Evolutionary conservation across 2,113 vertebrate species (phyloP).

Genomic region (Thamnophis sirtalis): DNA sequence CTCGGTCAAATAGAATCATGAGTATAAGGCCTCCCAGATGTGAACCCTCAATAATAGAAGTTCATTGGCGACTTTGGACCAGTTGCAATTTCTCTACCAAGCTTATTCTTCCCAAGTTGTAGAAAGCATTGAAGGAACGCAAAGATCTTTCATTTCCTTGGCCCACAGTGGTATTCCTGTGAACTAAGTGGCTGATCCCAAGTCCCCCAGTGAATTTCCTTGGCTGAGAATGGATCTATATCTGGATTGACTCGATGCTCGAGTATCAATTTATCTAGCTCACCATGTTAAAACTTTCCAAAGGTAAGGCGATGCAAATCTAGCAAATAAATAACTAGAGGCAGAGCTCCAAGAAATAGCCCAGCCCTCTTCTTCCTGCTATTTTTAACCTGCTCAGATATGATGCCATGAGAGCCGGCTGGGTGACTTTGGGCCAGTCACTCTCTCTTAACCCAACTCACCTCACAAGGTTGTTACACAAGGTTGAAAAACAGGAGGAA

Average conservation of each 20-base stretch:
- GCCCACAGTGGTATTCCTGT: background rate
- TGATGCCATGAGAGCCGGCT: background rate
- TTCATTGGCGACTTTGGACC: background rate
- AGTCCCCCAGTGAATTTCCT: background rate
- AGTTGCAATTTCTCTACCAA: background rate
- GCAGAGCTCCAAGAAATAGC: background rate
- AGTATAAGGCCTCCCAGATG: background rate
- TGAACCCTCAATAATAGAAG: background rate
- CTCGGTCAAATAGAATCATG: background rate
- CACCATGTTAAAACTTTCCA: background rate
- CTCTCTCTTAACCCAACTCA: background rate
- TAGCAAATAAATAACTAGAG: background rate
- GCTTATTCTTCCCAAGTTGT: background rate
- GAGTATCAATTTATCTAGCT: background rate
- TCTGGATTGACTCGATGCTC: background rate
- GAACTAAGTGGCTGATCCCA: background rate
- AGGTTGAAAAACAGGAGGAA: background rate
- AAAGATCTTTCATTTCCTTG: background rate
- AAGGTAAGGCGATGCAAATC: background rate
- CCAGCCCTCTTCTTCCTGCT: background rate
- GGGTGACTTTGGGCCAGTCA: background rate
- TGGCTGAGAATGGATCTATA: background rate
- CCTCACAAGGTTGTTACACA: background rate
- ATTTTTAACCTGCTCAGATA: background rate
- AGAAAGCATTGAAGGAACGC: background rate